phyloP scores from a whole-genome alignment of 2,888 invertebrate species.

The Artemia sinica region DNA sequence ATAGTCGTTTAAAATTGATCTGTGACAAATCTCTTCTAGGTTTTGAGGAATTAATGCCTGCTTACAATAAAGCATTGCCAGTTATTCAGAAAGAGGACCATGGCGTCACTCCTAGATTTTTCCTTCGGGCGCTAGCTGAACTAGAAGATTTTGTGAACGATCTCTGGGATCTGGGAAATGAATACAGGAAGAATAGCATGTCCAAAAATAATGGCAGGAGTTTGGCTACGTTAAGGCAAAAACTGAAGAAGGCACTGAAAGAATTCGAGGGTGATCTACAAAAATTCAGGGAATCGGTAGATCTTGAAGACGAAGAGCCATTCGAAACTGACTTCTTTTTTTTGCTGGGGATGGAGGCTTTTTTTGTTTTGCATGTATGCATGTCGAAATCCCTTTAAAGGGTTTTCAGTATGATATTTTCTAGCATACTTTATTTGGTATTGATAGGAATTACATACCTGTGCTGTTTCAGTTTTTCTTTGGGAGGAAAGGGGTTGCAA shows the following conservation, averaged over 20 bases:
- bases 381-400: no score
- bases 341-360: no score
- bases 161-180: slow-evolving; percentile 50
- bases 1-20: neutral
- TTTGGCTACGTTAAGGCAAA: slow-evolving; percentile 78
- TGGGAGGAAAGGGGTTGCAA: no score
- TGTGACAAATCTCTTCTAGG: slow-evolving; percentile 35
- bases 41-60: slow-evolving; percentile 80
- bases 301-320: slow-evolving; percentile 65
- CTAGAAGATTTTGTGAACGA: slow-evolving; percentile 72
- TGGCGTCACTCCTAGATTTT: slow-evolving; percentile 82
- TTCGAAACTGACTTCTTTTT: no score
- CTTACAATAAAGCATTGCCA: slow-evolving; percentile 75
- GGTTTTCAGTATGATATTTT: no score
- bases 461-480: no score
- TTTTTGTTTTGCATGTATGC: no score
- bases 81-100: slow-evolving; percentile 83
- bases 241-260: slow-evolving; percentile 80
- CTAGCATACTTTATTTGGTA: no score
- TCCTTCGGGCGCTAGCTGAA: slow-evolving; percentile 64
- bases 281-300: slow-evolving; percentile 69
- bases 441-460: no score
- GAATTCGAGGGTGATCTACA: slow-evolving; percentile 70
- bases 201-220: slow-evolving; percentile 88
- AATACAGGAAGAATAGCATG: slow-evolving; percentile 66